A percentile compares a stretch with the other conserved stretches of the same genome.
Conservation (phyloP, 2,888 invertebrate genomes). For the Microctonus hyperodae region DNA sequence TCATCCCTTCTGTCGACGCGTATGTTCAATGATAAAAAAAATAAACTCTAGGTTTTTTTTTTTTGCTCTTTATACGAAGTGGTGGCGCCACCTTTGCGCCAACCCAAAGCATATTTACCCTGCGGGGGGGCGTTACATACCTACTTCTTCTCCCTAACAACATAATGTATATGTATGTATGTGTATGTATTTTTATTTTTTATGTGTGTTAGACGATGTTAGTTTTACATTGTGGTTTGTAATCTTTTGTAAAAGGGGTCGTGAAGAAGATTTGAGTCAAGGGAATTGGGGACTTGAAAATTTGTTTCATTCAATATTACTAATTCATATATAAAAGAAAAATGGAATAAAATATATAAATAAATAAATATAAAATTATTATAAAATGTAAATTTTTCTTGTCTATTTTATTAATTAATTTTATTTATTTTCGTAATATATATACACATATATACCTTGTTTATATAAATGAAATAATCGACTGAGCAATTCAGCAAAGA, state of each 20-base stretch:
- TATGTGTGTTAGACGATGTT: conserved; percentile 11
- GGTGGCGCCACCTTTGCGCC: conserved; percentile 28
- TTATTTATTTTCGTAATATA: neutral
- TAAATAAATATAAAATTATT: neutral
- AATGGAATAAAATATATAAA: too few species aligned
- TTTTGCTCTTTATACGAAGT: neutral
- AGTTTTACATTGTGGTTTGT: conserved; percentile 29
- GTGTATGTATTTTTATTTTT: too few species aligned
- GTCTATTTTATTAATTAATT: neutral
- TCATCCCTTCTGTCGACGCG: conserved; percentile 61
- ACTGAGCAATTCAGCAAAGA: neutral
- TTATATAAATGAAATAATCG: neutral
- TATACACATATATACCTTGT: too few species aligned
- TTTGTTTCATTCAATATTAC: neutral
- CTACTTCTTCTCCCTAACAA: neutral
- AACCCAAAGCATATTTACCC: conserved; percentile 22
- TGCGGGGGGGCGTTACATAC: neutral
- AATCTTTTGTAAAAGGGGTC: conserved; percentile 23
- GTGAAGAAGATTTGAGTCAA: conserved; percentile 23
- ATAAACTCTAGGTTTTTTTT: neutral
- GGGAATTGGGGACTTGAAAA: conserved; percentile 28
- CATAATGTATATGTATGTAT: neutral
- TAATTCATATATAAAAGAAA: neutral
- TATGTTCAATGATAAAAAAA: conserved; percentile 46
- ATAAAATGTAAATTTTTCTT: neutral